These are phyloP conservation scores for Eurosta solidaginis DNA, from an alignment of 1,140 invertebrate species.

Conservation along the genomic window DNA sequence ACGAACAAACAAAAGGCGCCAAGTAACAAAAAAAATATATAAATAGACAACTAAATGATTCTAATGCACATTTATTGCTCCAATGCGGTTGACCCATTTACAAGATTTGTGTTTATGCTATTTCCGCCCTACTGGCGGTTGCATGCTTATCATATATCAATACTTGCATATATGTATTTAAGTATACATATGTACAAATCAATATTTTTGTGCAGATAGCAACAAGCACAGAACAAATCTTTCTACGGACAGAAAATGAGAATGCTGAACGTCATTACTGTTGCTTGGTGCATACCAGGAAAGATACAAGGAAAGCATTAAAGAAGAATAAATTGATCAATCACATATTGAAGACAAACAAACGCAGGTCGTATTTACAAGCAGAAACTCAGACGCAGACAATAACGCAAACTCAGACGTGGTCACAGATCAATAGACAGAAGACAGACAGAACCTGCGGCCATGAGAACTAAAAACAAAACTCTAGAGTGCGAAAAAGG, in stretches of 20 bases:
- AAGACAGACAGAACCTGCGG: background rate
- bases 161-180: background rate
- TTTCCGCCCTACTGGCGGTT: background rate
- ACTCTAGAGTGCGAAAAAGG: background rate
- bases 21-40: background rate
- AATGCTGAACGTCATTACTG: background rate
- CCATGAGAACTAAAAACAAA: background rate
- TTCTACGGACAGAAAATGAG: too few species aligned
- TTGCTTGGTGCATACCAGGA: background rate
- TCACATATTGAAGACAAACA: constrained; percentile 7
- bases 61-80: constrained; percentile 10
- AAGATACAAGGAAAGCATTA: background rate
- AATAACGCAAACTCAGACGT: background rate
- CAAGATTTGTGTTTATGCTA: background rate
- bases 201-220: background rate
- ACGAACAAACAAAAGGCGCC: background rate
- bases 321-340: constrained; percentile 12
- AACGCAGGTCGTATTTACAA: background rate
- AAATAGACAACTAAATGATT: background rate
- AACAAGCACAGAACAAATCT: too few species aligned
- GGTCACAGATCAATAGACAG: background rate
- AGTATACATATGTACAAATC: background rate
- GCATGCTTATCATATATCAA: background rate
- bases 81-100: constrained; percentile 13
- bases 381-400: background rate